Base-by-base conservation (phyloP, 2,888 invertebrate species). In the Luperina nickerlii region DNA sequence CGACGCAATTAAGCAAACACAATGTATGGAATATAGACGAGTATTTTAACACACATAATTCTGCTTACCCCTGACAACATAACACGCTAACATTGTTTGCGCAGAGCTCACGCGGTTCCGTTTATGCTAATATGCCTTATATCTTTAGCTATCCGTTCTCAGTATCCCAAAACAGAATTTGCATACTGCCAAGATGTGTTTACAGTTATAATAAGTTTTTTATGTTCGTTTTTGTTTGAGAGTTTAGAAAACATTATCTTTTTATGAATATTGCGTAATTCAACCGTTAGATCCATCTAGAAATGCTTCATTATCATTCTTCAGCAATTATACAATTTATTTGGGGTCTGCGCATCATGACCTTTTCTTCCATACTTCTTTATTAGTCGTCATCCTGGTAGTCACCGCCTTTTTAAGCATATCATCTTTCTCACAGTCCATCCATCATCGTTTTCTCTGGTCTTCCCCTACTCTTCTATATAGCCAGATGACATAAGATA, bases 91-190 rank as follows among this genome's bases (percentile, higher is more conserved):
- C 85, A 82, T 78, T 89, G 85, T 85, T 89, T 86, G 78, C 78
- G 71, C 81, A 45, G 73, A 88, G 79, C 87, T 83, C 81, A 87
- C 72, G 77, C 82, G 73, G 79, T 86, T 84, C 79, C 78, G 81
- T 84, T 84, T 87, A 90, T 90, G 88, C 71, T 82, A 89, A 90
- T 89, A 77, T 69, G 32, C 76, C 65, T 75, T 84, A 87, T 74
- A 87, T 86, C 78, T 86, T 84, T 68, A 85, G 77, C 71, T 89
- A 84, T 84, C 73, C 83, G 69, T 77, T 84, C 72, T 76, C 76
- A 71, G 83, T 81, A 78, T 82, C 81, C 83, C 65, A 69, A 85
- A 80, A 84, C 76, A 74, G 70, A 74, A 87, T 89, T 89, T 82
- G 76, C 89, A 89, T 89, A 85, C 62, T 88, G 74, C 76, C 69